phyloP scores from a whole-genome alignment of 2,113 vertebrate species.

The Micromys minutus region DNA sequence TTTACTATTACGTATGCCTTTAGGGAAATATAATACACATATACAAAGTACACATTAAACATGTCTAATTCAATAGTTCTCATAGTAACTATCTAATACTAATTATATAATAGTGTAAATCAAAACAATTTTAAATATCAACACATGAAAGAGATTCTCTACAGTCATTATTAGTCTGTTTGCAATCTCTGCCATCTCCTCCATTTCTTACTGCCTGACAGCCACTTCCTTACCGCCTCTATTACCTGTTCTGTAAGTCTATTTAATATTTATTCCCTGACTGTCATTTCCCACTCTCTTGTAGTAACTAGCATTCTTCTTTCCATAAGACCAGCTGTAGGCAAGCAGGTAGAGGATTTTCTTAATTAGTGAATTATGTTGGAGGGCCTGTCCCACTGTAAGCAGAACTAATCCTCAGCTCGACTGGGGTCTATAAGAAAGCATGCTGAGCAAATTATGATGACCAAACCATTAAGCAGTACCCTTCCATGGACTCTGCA shows the following conservation, averaged over 20 bases:
- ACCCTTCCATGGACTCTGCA: not conserved
- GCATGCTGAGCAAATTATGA: not conserved
- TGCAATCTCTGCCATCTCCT: not conserved
- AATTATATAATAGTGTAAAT: no score
- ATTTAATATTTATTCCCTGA: not conserved
- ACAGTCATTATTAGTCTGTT: not conserved
- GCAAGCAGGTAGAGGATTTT: not conserved
- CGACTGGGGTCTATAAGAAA: not conserved
- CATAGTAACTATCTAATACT: not conserved
- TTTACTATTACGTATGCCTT: not conserved
- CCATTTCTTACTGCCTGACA: not conserved
- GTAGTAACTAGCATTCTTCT: not conserved
- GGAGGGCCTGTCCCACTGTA: not conserved
- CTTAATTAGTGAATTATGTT: not conserved
- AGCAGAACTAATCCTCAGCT: no score
- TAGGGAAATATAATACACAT: not conserved
- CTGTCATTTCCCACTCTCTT: not conserved
- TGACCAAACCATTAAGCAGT: not conserved
- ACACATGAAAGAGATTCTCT: not conserved
- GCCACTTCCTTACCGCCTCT: not conserved
- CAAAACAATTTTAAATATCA: not conserved
- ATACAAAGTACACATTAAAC: not conserved
- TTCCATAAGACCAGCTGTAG: not conserved
- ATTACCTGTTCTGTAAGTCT: not conserved
- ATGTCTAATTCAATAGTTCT: not conserved